Conservation (phyloP, 2,113 vertebrate species). For the Clarias gariepinus region DNA sequence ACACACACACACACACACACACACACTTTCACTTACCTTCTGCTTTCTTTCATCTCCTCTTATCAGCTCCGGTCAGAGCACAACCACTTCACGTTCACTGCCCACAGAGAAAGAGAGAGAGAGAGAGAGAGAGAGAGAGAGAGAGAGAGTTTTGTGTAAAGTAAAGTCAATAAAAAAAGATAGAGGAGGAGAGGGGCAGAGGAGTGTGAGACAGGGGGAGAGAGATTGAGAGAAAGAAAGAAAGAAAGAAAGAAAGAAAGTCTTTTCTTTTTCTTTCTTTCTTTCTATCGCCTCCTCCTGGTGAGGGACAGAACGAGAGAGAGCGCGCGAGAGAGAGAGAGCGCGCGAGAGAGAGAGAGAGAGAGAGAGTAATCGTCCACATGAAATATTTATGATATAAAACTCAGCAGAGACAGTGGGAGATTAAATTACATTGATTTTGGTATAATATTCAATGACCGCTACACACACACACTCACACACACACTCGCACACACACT, state of each 20-base stretch:
- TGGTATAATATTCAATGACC: slow-evolving; percentile 44
- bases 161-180: neutral
- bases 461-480: neutral
- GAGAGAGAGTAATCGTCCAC: neutral
- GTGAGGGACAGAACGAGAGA: too few species aligned
- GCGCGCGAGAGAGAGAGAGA: neutral
- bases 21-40: neutral
- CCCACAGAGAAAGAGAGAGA: neutral
- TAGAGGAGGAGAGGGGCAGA: neutral
- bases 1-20: too few species aligned
- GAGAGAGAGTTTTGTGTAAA: neutral
- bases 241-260: too few species aligned
- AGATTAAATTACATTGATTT: slow-evolving; percentile 54
- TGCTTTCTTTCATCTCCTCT: slow-evolving; percentile 44
- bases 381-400: slow-evolving; percentile 49
- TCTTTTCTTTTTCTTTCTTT: too few species aligned
- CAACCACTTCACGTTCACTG: slow-evolving; percentile 12
- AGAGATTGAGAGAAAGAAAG: neutral
- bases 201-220: neutral
- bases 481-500: neutral
- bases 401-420: slow-evolving; percentile 15
- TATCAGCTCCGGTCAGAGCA: slow-evolving; percentile 51
- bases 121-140: neutral
- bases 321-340: neutral
- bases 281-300: too few species aligned